Evolutionary conservation across 1,140 invertebrate genomes (phyloP).

Genomic region (Lepidurus arcticus): DNA sequence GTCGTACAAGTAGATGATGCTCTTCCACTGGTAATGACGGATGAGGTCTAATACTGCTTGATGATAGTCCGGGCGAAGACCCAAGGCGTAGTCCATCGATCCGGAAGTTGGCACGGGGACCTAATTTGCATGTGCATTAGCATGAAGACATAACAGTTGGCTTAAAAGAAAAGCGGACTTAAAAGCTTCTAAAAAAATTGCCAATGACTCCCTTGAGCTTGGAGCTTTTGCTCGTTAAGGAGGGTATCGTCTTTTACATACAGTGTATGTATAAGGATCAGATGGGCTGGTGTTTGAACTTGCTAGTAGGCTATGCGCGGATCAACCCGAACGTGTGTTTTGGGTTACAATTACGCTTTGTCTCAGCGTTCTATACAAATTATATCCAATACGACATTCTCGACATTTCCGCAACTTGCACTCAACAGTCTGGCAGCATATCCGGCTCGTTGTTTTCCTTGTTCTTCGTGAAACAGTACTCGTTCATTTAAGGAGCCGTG

Average conservation of each 20-base stretch:
- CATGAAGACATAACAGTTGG: conserved; percentile 4
- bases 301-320: too few species aligned
- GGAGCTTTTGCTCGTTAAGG: too few species aligned
- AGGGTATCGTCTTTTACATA: not conserved
- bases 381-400: too few species aligned
- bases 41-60: conserved; percentile 89
- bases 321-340: too few species aligned
- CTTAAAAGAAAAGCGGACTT: conserved; percentile 20
- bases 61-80: conserved; percentile 91
- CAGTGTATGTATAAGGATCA: not conserved
- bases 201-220: too few species aligned
- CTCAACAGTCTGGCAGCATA: not conserved
- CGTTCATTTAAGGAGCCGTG: not conserved
- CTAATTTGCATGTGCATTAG: conserved; percentile 23
- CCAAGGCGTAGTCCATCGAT: conserved; percentile 78
- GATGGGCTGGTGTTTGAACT: too few species aligned
- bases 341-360: too few species aligned
- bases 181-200: not conserved
- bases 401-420: not conserved
- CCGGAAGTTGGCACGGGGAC: conserved; percentile 54
- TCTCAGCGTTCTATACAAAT: too few species aligned
- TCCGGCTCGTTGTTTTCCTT: not conserved
- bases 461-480: not conserved
- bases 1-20: conserved; percentile 91
- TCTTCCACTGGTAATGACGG: conserved; percentile 81